Evolutionary conservation across 2,797 vertebrate species (phyloP), one percentile per base, ranked within the genome.

Genomic region (Hypotaenidia philippensis): DNA sequence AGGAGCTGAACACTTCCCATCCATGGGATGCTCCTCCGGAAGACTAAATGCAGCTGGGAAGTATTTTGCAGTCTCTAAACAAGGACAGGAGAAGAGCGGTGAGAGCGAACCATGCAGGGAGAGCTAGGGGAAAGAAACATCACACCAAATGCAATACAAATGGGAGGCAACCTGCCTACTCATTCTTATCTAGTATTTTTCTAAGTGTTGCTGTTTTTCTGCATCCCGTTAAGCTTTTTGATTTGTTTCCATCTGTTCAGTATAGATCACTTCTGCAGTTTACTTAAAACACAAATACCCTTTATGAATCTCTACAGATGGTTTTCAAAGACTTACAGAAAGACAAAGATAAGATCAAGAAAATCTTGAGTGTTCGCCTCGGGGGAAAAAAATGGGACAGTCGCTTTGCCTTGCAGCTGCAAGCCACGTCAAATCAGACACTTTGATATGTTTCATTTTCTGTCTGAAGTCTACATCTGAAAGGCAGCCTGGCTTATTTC

Each of bases 231-330:
- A 97, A 97, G 96, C 94, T 96, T 97, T 96, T 96, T 97, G 94
- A 97, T 97, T 97, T 97, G 90, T 97, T 96, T 95, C 97, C 96
- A 97, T 97, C 97, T 97, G 96, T 92, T 97, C 93, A 1, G 91
- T 92, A 95, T 93, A 96, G 96, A 97, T 97, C 96, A 89, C 93
- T 97, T 97, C 94, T 97, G 96, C 94, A 91, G 96, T 97, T 97
- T 95, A 96, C 96, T 96, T 97, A 97, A 97, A 97, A 97, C 95
- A 97, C 94, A 97, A 97, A 96, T 94, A 97, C 94, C 94, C 95
- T 97, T 96, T 96, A 96, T 95, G 94, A 97, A 95, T 97, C 94
- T 89, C 94, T 95, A 94, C 95, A 97, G 93, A 97, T 97, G 96
- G 95, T 93, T 97, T 97, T 96, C 96, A 97, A 97, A 97, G 97